phyloP scores from a whole-genome alignment of 2,797 vertebrate species.

The Philypnodon macrostomus region DNA sequence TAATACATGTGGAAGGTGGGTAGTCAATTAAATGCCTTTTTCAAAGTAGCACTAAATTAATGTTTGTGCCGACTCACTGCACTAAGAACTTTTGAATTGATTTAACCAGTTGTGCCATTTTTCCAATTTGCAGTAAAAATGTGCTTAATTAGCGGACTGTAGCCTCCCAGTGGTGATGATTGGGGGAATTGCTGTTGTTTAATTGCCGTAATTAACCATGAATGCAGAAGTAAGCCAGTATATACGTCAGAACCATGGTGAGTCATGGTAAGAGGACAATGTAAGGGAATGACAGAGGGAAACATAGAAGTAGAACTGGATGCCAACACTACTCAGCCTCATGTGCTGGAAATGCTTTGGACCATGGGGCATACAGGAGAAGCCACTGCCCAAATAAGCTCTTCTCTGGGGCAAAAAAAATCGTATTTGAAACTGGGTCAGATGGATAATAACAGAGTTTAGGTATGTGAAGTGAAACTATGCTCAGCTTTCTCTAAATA shows the following conservation, averaged over 20 bases:
- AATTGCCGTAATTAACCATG: conserved; percentile 60
- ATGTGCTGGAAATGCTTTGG: conserved; percentile 54
- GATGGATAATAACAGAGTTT: conserved; percentile 52
- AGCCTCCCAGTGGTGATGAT: conserved; percentile 39
- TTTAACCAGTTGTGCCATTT: conserved; percentile 33
- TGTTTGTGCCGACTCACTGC: conserved; percentile 36
- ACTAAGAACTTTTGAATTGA: conserved; percentile 36
- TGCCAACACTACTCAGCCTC: conserved; percentile 66
- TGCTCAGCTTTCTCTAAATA: conserved; percentile 19
- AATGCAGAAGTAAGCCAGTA: conserved; percentile 25
- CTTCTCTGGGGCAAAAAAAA: conserved; percentile 43
- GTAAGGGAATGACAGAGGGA: conserved; percentile 30
- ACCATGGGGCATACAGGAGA: conserved; percentile 57
- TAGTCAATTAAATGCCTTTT: conserved; percentile 16
- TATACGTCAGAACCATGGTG: conserved; percentile 31
- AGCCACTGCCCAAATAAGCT: conserved; percentile 57
- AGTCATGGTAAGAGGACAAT: conserved; percentile 37
- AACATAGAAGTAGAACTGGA: conserved; percentile 39
- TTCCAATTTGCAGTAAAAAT: conserved; percentile 64
- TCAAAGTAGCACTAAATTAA: conserved; percentile 36
- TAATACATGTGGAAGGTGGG: conserved; percentile 11
- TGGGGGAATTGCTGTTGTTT: conserved; percentile 37
- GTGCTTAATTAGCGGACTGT: conserved; percentile 57
- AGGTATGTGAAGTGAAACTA: conserved; percentile 35
- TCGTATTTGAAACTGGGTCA: conserved; percentile 60